These are phyloP conservation scores for Leucophora obtusa DNA, from an alignment of 2,888 invertebrate species.

Conservation along the genomic window DNA sequence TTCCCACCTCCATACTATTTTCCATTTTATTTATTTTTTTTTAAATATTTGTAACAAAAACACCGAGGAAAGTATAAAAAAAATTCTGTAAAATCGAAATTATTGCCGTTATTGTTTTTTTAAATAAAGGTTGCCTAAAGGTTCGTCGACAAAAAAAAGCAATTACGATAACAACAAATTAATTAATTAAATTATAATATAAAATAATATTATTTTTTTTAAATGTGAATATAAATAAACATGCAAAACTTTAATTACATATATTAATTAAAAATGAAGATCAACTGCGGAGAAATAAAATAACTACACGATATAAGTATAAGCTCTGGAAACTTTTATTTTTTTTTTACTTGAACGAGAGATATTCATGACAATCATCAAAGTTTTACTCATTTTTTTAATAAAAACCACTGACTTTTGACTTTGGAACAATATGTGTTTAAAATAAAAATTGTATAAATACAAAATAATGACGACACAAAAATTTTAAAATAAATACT, in stretches of 20 bases:
- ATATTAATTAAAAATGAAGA: background rate
- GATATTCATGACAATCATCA: background rate
- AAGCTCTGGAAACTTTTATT: background rate
- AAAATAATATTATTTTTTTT: too few relatives aligned
- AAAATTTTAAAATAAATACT: background rate
- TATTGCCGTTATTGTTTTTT: background rate
- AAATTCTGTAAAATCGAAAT: too few relatives aligned
- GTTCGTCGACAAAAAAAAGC: background rate
- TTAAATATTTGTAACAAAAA: too few relatives aligned
- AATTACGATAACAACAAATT: background rate
- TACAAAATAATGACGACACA: background rate
- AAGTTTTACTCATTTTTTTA: background rate
- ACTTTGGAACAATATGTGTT: background rate
- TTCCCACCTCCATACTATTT: too few relatives aligned
- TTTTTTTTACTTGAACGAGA: background rate
- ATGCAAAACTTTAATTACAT: background rate
- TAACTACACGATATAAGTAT: background rate
- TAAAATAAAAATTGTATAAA: background rate
- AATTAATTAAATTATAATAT: too few relatives aligned
- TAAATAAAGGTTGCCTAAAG: background rate
- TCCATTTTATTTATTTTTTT: too few relatives aligned
- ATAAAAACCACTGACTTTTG: background rate
- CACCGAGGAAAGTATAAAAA: too few relatives aligned
- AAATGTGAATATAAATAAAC: background rate
- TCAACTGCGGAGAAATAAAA: background rate